A percentile compares a stretch with the other conserved stretches of the same genome.
These are phyloP conservation scores for Orientallactaga sibirica DNA, from an alignment of 2,797 vertebrate species.

Conservation along the genomic window DNA sequence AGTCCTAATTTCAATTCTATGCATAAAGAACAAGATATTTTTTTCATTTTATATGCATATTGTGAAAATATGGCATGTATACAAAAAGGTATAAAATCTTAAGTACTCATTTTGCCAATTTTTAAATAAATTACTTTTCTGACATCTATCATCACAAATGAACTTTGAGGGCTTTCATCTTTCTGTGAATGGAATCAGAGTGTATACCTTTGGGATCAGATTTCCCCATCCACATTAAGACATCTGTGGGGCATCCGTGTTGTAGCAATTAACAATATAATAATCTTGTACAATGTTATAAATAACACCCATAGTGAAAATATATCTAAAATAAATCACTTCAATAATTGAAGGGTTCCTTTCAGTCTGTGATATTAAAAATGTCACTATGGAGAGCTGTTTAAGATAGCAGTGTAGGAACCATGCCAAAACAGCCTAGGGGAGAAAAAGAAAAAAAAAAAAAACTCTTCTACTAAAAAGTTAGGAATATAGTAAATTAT, in stretches of 20 bases:
- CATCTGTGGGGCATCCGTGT: not conserved
- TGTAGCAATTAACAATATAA: not conserved
- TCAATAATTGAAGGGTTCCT: not conserved
- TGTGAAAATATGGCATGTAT: not conserved
- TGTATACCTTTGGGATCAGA: not conserved
- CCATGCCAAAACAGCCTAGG: no score
- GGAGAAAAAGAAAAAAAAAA: no score
- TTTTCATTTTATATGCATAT: not conserved
- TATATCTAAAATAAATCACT: not conserved
- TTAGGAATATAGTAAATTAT: no score
- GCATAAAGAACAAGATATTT: not conserved
- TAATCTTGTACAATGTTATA: not conserved
- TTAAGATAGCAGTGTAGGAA: no score
- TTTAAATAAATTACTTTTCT: not conserved
- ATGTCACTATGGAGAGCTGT: not conserved
- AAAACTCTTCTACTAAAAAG: no score
- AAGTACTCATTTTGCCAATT: not conserved
- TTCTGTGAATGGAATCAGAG: not conserved
- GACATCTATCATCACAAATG: not conserved
- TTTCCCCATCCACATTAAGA: not conserved
- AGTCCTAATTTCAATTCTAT: not conserved
- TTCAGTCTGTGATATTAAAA: not conserved
- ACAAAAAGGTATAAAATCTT: not conserved
- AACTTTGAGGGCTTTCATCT: not conserved
- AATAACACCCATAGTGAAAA: not conserved